These are phyloP conservation scores for Nycticorax nycticorax DNA, from an alignment of 2,113 vertebrate genomes.

Conservation along the genomic window DNA sequence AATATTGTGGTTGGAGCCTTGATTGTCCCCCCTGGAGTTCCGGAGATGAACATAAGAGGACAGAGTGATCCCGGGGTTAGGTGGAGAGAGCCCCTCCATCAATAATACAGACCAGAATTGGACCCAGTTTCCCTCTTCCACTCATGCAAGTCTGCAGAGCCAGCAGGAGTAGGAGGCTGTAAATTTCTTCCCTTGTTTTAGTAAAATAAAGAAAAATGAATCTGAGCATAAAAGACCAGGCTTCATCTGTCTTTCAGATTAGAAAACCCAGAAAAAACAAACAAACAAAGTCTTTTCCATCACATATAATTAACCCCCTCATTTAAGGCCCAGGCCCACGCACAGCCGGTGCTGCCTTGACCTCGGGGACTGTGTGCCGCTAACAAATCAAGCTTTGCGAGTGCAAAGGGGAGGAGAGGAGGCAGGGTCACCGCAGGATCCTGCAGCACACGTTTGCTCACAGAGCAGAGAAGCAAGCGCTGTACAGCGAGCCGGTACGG, in stretches of 20 bases:
- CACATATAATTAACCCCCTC: not conserved
- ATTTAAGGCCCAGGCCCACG: not conserved
- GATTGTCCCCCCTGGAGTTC: not conserved
- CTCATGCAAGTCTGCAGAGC: not conserved
- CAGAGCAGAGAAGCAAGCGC: not conserved
- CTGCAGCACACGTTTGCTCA: not conserved
- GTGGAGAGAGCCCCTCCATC: not conserved
- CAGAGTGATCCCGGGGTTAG: not conserved
- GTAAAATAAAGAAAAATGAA: constrained; percentile 1
- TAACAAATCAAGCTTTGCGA: not conserved
- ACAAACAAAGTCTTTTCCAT: not conserved
- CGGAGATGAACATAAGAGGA: not conserved
- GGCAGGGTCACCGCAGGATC: not conserved
- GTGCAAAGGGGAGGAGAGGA: not conserved
- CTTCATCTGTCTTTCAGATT: not conserved
- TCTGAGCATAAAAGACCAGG: not conserved
- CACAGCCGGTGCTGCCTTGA: not conserved
- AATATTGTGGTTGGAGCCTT: not conserved
- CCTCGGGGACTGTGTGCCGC: not conserved
- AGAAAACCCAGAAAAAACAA: not conserved
- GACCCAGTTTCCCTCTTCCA: not conserved
- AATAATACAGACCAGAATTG: not conserved
- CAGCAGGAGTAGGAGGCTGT: not conserved
- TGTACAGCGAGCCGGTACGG: not conserved
- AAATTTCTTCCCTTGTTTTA: not conserved